A percentile compares a stretch with the other conserved stretches of the same genome.
phyloP scores from a whole-genome alignment of 2,113 vertebrate species.

The Brachypodius melanocephalos region DNA sequence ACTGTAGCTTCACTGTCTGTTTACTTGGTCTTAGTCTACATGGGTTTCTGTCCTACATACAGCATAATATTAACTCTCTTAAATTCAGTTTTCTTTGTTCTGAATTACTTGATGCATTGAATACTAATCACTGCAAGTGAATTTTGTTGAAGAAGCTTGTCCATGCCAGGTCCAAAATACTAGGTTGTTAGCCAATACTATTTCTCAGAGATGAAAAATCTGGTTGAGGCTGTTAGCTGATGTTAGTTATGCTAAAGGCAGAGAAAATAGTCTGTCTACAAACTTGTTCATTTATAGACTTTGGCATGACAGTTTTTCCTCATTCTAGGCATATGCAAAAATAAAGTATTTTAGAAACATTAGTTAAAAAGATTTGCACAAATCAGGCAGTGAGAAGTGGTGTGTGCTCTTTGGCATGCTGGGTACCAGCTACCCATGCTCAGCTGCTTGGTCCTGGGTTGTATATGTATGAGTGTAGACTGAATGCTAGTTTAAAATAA shows the following conservation, averaged over 20 bases:
- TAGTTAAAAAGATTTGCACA: neutral
- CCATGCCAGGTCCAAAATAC: neutral
- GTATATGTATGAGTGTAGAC: rapidly evolving
- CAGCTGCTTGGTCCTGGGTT: neutral
- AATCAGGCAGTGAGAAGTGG: neutral
- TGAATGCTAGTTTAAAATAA: neutral
- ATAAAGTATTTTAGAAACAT: neutral
- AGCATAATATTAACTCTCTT: neutral
- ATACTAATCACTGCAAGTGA: neutral
- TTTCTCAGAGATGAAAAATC: neutral
- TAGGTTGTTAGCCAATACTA: neutral
- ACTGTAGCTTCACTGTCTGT: neutral
- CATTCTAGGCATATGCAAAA: neutral
- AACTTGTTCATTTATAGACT: neutral
- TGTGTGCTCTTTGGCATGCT: neutral
- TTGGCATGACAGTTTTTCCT: neutral
- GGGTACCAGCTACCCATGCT: neutral
- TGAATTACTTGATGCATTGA: neutral
- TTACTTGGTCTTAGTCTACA: neutral
- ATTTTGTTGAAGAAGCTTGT: neutral
- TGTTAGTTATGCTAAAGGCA: neutral
- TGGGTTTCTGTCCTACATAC: neutral
- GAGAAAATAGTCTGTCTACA: neutral
- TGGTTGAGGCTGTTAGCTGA: neutral
- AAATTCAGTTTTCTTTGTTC: neutral